Percentiles rank a stretch among this genome's conserved stretches.
phyloP scores from a whole-genome alignment of 2,888 invertebrate species.

The Stegophylla sp. region DNA sequence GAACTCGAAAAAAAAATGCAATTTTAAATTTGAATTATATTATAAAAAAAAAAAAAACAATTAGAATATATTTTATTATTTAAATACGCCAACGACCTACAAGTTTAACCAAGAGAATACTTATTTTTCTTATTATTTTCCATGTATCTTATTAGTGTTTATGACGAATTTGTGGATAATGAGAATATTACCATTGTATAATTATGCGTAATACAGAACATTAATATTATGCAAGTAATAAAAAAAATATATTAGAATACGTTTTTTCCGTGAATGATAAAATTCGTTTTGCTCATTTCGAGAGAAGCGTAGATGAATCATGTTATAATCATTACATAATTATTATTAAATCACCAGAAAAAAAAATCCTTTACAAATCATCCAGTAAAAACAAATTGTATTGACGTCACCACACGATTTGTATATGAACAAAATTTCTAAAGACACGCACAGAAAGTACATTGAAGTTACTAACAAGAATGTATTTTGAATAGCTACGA shows the following conservation, averaged over 20 bases:
- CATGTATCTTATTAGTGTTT: not conserved
- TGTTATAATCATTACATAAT: not conserved
- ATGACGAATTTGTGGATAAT: not conserved
- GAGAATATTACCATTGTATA: not conserved
- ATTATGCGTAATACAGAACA: not conserved
- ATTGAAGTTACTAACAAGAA: slow-evolving; percentile 17
- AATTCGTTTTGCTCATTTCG: not conserved
- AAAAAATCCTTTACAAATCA: not conserved
- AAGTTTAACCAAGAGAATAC: not conserved
- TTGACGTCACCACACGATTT: not conserved
- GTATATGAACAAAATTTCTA: slow-evolving; percentile 11
- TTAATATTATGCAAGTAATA: not conserved
- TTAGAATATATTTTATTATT: not conserved
- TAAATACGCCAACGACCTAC: no score
- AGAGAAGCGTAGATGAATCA: not conserved
- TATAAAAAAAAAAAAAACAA: not conserved
- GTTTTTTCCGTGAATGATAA: not conserved
- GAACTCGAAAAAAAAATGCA: not conserved
- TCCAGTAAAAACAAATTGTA: no score
- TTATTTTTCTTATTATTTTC: not conserved
- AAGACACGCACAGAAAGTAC: slow-evolving; percentile 6
- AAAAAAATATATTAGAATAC: not conserved
- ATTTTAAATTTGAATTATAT: not conserved
- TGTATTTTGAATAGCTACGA: slow-evolving; percentile 27
- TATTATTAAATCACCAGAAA: not conserved